These are phyloP conservation scores for Hyles lineata DNA, from an alignment of 2,888 invertebrate genomes.

Conservation along the genomic window DNA sequence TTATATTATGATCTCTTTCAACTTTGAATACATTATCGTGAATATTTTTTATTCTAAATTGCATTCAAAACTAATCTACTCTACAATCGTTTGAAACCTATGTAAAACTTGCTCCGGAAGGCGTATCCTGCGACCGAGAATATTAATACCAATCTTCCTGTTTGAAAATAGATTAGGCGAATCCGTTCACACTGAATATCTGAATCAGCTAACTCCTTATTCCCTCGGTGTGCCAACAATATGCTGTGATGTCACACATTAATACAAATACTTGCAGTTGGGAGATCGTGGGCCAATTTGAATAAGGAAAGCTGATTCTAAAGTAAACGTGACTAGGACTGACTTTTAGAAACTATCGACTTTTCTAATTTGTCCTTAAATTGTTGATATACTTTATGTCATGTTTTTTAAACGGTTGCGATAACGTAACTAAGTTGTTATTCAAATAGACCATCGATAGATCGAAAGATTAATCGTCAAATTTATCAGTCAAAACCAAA, in stretches of 20 bases:
- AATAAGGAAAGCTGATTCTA: not conserved
- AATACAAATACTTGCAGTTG: not conserved
- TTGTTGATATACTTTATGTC: not conserved
- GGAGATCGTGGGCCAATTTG: conserved; percentile 1
- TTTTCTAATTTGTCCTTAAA: not conserved
- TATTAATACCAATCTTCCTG: conserved; percentile 1
- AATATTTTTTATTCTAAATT: too few species aligned
- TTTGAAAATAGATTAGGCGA: conserved; percentile 3
- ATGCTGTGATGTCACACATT: not conserved
- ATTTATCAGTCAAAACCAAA: too few species aligned
- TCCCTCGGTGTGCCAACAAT: not conserved
- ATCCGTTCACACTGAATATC: not conserved
- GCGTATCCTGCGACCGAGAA: not conserved
- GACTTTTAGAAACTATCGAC: not conserved
- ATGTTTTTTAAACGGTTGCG: too few species aligned
- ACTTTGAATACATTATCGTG: too few species aligned
- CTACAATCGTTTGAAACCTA: too few species aligned
- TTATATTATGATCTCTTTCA: too few species aligned
- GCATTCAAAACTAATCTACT: too few species aligned
- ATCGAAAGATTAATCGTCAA: too few species aligned
- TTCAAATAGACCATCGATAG: too few species aligned
- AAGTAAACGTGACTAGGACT: not conserved
- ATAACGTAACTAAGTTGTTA: too few species aligned
- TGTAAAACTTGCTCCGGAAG: not conserved
- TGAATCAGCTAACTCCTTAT: not conserved